Percentiles rank a stretch among this genome's conserved stretches.
phyloP scores from a whole-genome alignment of 1,140 invertebrate genomes.

The Mylabris phalerata region DNA sequence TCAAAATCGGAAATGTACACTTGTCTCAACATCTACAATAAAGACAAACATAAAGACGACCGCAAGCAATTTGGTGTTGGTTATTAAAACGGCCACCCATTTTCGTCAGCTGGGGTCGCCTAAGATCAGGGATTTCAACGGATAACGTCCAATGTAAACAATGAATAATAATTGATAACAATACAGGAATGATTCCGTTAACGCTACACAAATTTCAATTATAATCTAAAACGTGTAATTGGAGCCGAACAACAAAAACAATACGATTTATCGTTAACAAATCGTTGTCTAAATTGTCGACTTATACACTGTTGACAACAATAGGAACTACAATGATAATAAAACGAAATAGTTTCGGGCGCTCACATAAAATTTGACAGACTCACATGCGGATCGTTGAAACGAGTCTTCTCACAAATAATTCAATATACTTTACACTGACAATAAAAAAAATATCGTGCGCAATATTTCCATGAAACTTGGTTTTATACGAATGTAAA shows the following conservation, averaged over 20 bases:
- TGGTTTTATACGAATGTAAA: constrained; percentile 14
- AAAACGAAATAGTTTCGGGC: neutral
- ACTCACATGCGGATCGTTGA: neutral
- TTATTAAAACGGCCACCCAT: constrained; percentile 14
- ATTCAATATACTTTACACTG: constrained; percentile 13
- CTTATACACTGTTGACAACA: neutral
- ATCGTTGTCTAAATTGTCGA: neutral
- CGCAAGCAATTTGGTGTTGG: constrained; percentile 15
- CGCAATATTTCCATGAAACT: constrained; percentile 10
- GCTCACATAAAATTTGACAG: neutral
- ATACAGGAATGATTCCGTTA: neutral
- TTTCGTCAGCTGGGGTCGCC: constrained; percentile 14
- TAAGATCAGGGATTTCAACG: neutral
- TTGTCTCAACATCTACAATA: neutral
- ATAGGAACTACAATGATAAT: neutral
- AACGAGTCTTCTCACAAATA: neutral
- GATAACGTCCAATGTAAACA: constrained; percentile 4
- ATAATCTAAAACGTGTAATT: neutral
- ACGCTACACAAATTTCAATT: constrained; percentile 1
- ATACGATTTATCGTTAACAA: neutral
- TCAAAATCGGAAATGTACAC: too few species aligned
- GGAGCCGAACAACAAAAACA: neutral
- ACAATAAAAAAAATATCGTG: constrained; percentile 4
- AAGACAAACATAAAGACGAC: constrained; percentile 17
- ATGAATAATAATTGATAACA: constrained; percentile 6